Conservation (phyloP, 1,140 invertebrate species). For the Aethina tumida region DNA sequence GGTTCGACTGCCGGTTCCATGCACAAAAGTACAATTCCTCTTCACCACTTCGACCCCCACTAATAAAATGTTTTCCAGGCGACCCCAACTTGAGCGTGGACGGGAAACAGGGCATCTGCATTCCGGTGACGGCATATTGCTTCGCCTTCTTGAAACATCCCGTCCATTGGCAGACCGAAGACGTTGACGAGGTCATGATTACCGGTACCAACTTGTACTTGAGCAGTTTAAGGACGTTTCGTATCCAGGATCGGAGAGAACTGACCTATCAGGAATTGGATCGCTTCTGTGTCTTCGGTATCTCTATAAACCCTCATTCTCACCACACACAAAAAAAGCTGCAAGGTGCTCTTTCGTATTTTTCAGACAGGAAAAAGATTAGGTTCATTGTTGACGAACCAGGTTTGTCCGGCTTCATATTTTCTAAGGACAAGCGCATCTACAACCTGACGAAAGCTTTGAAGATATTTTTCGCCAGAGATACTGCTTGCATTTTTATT, state of each 20-base stretch:
- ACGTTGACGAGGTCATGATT: constrained; percentile 41
- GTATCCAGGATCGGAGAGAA: constrained; percentile 20
- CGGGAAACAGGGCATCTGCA: constrained; percentile 41
- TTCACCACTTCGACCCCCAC: no score
- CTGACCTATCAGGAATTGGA: constrained; percentile 23
- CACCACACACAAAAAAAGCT: background rate
- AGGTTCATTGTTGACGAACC: constrained; percentile 27
- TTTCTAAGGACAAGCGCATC: constrained; percentile 38
- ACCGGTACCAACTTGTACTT: constrained; percentile 38
- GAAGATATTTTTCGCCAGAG: constrained; percentile 42
- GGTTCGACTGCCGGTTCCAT: constrained; percentile 25
- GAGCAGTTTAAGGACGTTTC: constrained; percentile 21
- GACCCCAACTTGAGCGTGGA: constrained; percentile 25
- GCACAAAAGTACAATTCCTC: constrained; percentile 22
- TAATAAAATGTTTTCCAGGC: no score
- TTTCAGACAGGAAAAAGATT: constrained; percentile 26
- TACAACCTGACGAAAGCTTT: constrained; percentile 43
- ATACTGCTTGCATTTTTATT: constrained; percentile 39
- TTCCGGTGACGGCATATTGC: constrained; percentile 44
- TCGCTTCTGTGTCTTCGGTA: constrained; percentile 21
- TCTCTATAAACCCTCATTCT: background rate
- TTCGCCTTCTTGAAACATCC: constrained; percentile 43
- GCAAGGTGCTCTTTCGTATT: no score
- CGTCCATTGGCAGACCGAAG: constrained; percentile 41
- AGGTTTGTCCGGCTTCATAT: constrained; percentile 25